Conservation (phyloP, 1,140 invertebrate genomes). For the Melipona quadrifasciata region DNA sequence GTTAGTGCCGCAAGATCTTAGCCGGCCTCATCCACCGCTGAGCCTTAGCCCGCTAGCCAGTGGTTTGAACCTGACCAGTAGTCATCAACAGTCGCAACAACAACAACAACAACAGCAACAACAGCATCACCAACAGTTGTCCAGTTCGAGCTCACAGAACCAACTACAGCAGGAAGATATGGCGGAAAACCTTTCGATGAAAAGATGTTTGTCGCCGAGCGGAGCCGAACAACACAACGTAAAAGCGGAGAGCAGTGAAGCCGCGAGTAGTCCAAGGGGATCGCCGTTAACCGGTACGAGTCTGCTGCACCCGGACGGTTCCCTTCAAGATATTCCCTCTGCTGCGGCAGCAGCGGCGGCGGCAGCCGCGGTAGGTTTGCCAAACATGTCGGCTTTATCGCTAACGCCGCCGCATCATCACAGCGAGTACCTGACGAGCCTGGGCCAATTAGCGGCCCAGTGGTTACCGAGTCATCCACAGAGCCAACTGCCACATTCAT, state of each 20-base stretch:
- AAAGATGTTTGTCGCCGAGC: slow-evolving; percentile 69
- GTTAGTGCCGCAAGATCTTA: slow-evolving; percentile 84
- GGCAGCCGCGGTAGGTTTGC: slow-evolving; percentile 81
- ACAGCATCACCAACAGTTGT: slow-evolving; percentile 50
- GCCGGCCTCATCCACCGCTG: slow-evolving; percentile 74
- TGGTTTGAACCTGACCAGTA: slow-evolving; percentile 71
- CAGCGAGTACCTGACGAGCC: slow-evolving; percentile 79
- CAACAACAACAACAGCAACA: slow-evolving; percentile 43
- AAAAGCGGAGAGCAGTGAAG: slow-evolving; percentile 78
- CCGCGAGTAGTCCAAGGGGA: slow-evolving; percentile 77
- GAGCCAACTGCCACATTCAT: slow-evolving; percentile 66
- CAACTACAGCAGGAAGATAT: slow-evolving; percentile 72
- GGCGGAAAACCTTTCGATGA: slow-evolving; percentile 80
- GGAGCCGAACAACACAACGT: slow-evolving; percentile 53
- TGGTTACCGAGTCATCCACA: slow-evolving; percentile 76
- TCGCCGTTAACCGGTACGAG: slow-evolving; percentile 74
- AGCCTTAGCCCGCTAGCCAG: slow-evolving; percentile 73
- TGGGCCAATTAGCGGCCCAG: slow-evolving; percentile 77
- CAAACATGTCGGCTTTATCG: slow-evolving; percentile 88
- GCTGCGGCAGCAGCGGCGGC: slow-evolving; percentile 80
- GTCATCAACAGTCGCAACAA: slow-evolving; percentile 44
- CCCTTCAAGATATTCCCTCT: slow-evolving; percentile 77
- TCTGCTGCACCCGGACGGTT: slow-evolving; percentile 72
- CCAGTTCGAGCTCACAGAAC: slow-evolving; percentile 31
- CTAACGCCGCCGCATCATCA: slow-evolving; percentile 88